Percentiles rank a stretch among this genome's conserved stretches.
phyloP scores from a whole-genome alignment of 1,140 invertebrate genomes.

The Hycleus phaleratus region DNA sequence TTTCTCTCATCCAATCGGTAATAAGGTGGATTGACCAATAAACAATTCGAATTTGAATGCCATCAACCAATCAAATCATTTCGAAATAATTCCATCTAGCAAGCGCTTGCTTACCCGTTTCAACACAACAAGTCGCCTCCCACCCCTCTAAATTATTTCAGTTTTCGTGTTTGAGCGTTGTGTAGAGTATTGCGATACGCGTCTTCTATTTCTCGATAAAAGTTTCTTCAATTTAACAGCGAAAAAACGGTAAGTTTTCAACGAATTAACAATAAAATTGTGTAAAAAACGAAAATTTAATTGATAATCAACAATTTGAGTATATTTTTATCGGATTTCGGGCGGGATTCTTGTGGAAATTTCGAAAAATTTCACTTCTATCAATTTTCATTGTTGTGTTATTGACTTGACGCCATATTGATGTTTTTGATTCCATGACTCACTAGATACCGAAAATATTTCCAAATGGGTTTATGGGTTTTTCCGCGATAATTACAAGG shows the following conservation, averaged over 20 bases:
- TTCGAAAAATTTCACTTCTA: background rate
- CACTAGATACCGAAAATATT: background rate
- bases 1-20: too few species aligned
- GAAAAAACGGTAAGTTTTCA: too few species aligned
- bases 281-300: background rate
- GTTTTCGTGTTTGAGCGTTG: slow-evolving; percentile 4
- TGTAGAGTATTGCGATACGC: slow-evolving; percentile 8
- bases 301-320: background rate
- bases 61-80: slow-evolving; percentile 9
- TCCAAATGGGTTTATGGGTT: background rate
- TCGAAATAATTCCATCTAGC: slow-evolving; percentile 6
- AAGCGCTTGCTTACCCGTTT: too few species aligned
- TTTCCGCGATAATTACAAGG: too few species aligned
- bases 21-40: too few species aligned
- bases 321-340: background rate
- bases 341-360: background rate
- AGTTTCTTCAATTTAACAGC: background rate
- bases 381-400: slow-evolving; percentile 10
- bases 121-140: too few species aligned
- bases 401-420: slow-evolving; percentile 4
- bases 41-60: too few species aligned
- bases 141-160: slow-evolving; percentile 5
- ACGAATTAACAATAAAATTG: background rate
- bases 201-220: background rate
- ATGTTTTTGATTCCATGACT: slow-evolving; percentile 6